Base-by-base conservation (phyloP, 2,113 vertebrate genomes). In the Eupsittula cactorum region DNA sequence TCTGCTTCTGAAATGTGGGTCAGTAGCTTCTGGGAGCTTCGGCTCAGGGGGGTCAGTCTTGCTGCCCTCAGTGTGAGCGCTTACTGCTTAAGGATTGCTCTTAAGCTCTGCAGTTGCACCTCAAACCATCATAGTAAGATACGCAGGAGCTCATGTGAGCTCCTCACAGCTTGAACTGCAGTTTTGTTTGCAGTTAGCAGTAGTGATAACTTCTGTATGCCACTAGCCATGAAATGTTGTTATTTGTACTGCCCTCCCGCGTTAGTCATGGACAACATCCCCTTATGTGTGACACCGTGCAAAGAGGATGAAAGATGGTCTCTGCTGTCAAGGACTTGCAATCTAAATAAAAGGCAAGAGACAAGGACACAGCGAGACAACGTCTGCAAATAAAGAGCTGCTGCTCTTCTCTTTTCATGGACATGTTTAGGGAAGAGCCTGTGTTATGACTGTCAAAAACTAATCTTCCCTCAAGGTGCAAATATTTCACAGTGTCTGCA, bases 381-480 rank as follows among this genome's bases (percentile, higher is more conserved):
- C 33, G 37, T 52, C 73, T 79, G 62, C 77, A 92, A 67, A 90
- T 88, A 65, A 77, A 78, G 49, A 77, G 33, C 81, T 71, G 33
- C 27, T 92, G 11, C 25, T 82, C 19, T 81, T 65, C 31, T 85
- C 17, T 53, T 86, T 80, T 75, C 77, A 33, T 39, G 28, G 90
- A 9, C 42, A 4, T 92, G 71, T 92, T 92, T 81, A 90, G 73
- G 39, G 64, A 84, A 75, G 23, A 88, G 47, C 19, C 11, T 68
- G 5, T 31, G 13, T 93, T 97, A 50, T 13, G 33, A 84, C 50
- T 88, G 37, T 77, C 75, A 35, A 67, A 90, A 69, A 86, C 44
- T 80, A 44, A 75, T 81, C 91, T 82, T 91, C 77, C 92, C 80
- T 82, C 42, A 68, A 91, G 91, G 62, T 96, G 91, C 17, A 13